A percentile compares a stretch with the other conserved stretches of the same genome.
These are phyloP conservation scores for Andrena flavipes DNA, from an alignment of 2,888 invertebrate species.

Conservation along the genomic window DNA sequence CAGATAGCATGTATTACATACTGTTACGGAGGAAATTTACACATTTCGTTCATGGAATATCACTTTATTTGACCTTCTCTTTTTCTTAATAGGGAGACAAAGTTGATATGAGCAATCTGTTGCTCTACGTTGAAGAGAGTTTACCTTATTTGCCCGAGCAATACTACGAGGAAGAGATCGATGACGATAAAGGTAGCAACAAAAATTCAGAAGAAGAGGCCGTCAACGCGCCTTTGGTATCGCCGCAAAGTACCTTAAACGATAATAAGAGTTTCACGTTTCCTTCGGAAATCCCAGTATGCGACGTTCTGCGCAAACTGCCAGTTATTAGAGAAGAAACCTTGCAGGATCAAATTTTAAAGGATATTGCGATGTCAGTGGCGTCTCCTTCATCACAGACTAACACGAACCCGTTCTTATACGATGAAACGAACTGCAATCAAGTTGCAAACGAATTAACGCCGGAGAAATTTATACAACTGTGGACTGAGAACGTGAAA, in stretches of 20 bases:
- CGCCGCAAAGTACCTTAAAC: conserved; percentile 39
- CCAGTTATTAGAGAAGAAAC: background rate
- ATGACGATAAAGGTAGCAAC: background rate
- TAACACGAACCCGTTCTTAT: conserved; percentile 51
- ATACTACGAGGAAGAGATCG: conserved; percentile 44
- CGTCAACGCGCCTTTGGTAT: conserved; percentile 29
- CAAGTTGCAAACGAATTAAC: background rate
- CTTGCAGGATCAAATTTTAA: background rate
- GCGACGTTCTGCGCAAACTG: background rate
- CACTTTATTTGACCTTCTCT: conserved; percentile 54
- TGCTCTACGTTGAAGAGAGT: conserved; percentile 61
- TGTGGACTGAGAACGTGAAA: conserved; percentile 44
- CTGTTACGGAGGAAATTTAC: background rate
- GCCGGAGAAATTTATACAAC: conserved; percentile 25
- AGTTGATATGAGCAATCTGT: conserved; percentile 65
- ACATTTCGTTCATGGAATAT: conserved; percentile 20
- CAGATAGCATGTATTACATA: background rate
- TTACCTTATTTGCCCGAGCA: conserved; percentile 19
- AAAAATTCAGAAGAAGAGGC: background rate
- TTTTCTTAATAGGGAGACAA: conserved; percentile 60
- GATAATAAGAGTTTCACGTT: background rate
- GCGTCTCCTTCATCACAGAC: background rate
- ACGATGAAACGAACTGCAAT: background rate
- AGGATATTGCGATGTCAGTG: background rate
- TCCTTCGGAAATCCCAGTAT: conserved; percentile 4